A percentile compares a stretch with the other conserved stretches of the same genome.
These are phyloP conservation scores for Enteromius mattozi DNA, from an alignment of 2,797 vertebrate species.

Conservation along the genomic window DNA sequence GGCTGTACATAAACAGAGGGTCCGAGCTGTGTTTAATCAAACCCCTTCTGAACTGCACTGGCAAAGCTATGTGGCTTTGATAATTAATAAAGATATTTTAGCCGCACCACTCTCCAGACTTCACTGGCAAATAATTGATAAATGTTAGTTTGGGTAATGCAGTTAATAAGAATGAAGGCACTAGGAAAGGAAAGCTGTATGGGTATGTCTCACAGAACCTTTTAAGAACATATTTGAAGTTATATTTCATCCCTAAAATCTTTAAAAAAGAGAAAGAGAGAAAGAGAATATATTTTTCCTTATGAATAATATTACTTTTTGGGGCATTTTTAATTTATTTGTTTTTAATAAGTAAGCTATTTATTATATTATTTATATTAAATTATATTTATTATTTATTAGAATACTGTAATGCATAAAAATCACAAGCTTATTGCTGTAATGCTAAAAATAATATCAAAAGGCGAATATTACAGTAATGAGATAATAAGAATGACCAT, in stretches of 20 bases:
- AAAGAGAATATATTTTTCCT: not conserved
- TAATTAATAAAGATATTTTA: slow-evolving; percentile 56
- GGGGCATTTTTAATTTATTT: not conserved
- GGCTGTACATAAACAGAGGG: slow-evolving; percentile 39
- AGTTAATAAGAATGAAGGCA: slow-evolving; percentile 16
- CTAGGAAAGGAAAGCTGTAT: not conserved
- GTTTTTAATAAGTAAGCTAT: not conserved
- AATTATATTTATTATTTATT: not conserved
- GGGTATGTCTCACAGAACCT: not conserved
- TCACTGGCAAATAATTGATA: slow-evolving; percentile 51
- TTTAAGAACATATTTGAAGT: not conserved
- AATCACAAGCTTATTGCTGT: not conserved
- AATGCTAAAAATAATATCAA: not conserved
- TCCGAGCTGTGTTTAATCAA: slow-evolving; percentile 48
- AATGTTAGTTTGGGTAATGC: slow-evolving; percentile 31
- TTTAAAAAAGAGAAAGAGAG: no score
- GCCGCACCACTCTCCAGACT: slow-evolving; percentile 40
- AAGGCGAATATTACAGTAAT: not conserved
- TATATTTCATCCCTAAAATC: slow-evolving; percentile 4
- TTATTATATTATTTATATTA: not conserved
- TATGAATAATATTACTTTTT: not conserved
- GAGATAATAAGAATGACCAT: not conserved
- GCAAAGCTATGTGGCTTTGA: slow-evolving; percentile 48
- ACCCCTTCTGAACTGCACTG: slow-evolving; percentile 44
- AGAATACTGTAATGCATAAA: not conserved